A percentile compares a stretch with the other conserved stretches of the same genome.
Conservation (phyloP, 2,113 vertebrate species). For the Calypte anna region DNA sequence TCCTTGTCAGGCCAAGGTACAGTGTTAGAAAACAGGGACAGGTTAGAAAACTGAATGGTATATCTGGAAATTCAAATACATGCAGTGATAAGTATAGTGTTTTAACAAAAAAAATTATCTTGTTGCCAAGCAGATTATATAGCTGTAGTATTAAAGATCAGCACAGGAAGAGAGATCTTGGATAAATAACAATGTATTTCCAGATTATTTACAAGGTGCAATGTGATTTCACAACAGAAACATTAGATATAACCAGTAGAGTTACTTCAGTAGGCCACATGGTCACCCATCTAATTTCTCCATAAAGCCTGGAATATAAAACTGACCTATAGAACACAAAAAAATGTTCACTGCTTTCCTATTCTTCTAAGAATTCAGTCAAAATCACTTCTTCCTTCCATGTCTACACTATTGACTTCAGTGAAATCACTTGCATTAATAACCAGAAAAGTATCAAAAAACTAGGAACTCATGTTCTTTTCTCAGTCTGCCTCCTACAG, state of each 20-base stretch:
- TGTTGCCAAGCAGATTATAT: background rate
- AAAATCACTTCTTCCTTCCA: background rate
- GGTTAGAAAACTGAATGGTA: background rate
- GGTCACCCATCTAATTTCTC: background rate
- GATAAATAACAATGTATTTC: background rate
- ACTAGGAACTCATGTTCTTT: background rate
- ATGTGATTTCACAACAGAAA: background rate
- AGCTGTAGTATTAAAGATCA: background rate
- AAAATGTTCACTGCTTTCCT: background rate
- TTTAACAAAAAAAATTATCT: background rate
- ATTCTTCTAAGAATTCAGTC: background rate
- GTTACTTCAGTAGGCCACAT: background rate
- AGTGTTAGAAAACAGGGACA: too few species aligned
- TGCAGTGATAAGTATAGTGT: background rate
- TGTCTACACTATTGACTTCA: background rate
- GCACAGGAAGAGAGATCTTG: background rate
- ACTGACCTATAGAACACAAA: background rate
- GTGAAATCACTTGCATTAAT: background rate
- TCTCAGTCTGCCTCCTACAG: background rate
- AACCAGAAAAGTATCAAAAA: background rate
- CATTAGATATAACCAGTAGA: background rate
- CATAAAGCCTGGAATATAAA: background rate
- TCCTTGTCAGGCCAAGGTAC: background rate
- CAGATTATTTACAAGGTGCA: background rate
- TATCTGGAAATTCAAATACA: background rate